These are phyloP conservation scores for Anoplophora glabripennis DNA, from an alignment of 1,140 invertebrate genomes.

Conservation along the genomic window DNA sequence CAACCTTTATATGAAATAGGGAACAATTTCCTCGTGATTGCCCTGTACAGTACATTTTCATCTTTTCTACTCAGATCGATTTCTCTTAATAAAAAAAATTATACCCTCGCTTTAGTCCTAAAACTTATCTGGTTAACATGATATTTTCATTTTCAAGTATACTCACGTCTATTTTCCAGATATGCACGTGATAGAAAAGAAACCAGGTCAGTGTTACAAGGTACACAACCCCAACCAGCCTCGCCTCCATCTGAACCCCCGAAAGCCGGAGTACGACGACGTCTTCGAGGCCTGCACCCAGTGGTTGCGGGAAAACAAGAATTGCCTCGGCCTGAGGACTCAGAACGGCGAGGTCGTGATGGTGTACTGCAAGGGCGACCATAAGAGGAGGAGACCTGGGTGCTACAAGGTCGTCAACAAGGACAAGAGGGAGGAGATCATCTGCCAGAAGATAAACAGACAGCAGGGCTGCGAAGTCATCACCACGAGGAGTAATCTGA, in stretches of 20 bases:
- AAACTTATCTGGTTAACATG: too few relatives aligned
- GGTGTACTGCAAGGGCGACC: background rate
- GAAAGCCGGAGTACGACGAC: background rate
- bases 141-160: too few relatives aligned
- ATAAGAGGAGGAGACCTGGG: conserved; percentile 1
- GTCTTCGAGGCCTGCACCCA: conserved; percentile 1
- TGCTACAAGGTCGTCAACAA: conserved; percentile 7
- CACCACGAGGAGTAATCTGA: conserved; percentile 3
- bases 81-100: too few relatives aligned
- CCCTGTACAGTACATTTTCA: too few relatives aligned
- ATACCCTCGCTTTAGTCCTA: too few relatives aligned
- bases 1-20: too few relatives aligned
- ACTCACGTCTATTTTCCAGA: conserved; percentile 2
- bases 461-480: conserved; percentile 1
- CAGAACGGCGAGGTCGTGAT: conserved; percentile 5
- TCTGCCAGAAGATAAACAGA: conserved; percentile 4
- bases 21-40: too few relatives aligned
- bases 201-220: conserved; percentile 7
- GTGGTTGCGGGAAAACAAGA: conserved; percentile 1
- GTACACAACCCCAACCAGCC: conserved; percentile 3
- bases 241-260: background rate
- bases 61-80: too few relatives aligned
- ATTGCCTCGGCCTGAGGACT: conserved; percentile 2
- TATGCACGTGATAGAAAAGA: background rate
- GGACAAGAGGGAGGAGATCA: conserved; percentile 7